These are phyloP conservation scores for Akabosia matsudoensis DNA, from an alignment of 1,140 invertebrate species.

Conservation along the genomic window DNA sequence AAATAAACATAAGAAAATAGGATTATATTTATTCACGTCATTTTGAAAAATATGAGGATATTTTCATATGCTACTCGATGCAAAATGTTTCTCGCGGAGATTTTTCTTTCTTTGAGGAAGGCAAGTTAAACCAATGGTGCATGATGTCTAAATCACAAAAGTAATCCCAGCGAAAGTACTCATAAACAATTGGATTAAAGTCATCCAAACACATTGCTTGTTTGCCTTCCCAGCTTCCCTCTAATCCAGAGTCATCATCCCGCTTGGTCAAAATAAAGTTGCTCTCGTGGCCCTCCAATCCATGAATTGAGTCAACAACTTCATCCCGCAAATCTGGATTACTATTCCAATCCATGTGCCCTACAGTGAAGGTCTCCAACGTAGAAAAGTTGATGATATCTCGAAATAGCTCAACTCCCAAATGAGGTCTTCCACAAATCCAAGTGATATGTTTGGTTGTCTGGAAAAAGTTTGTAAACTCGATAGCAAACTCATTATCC, in stretches of 20 bases:
- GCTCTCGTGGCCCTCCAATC: neutral
- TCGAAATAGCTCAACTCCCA: neutral
- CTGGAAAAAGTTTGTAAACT: slow-evolving; percentile 19
- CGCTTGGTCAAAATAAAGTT: slow-evolving; percentile 5
- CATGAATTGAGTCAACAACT: neutral
- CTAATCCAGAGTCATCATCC: neutral
- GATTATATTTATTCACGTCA: too few species aligned
- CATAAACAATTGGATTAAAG: neutral
- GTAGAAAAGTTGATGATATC: neutral
- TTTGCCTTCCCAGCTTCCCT: neutral
- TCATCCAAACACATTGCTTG: neutral
- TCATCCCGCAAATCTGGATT: neutral
- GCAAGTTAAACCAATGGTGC: slow-evolving; percentile 11
- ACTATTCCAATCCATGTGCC: neutral
- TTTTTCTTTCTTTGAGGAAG: neutral
- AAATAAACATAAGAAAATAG: too few species aligned
- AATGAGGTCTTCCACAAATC: slow-evolving; percentile 10
- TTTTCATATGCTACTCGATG: neutral
- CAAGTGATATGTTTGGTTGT: slow-evolving; percentile 7
- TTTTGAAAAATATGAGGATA: too few species aligned
- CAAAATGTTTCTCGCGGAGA: neutral
- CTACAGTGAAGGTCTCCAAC: neutral
- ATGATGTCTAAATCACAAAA: slow-evolving; percentile 6
- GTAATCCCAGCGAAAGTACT: neutral
- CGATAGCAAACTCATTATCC: neutral